Base-by-base conservation (phyloP, 2,888 invertebrate genomes). In the Euplexia lucipara region DNA sequence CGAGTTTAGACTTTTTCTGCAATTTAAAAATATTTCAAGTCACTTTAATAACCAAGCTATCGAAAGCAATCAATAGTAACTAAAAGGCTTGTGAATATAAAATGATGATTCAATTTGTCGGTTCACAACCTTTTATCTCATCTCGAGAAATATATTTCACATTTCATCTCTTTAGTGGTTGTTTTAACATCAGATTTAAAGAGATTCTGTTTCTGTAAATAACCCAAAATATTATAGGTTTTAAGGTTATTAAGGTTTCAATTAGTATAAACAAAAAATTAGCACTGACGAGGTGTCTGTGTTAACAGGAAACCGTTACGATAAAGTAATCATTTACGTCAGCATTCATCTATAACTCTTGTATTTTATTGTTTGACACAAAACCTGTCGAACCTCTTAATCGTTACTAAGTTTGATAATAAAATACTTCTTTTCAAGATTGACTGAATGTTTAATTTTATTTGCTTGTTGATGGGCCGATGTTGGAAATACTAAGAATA, bases 301-400 rank as follows among this genome's bases (percentile, higher is more conserved):
- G 49, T 54, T 74, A 70, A 77, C 79, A 78, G 79, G 67, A 77
- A 78, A 84, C 81, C 72, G 80, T 83, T 83, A 80, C 81, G 64
- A 80, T 72, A 75, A 76, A 75, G 68, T 62, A 63, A 84, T 76
- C 51, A 58, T 80, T 75, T 77, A 63, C 79, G 86, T 81, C 86
- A 80, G 64, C 49, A 30, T 45, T 52, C 32, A 61, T 56, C 74
- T 65, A 84, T 85, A 84, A 76, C 72, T 82, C 65, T 60, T 60
- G 68, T 70, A 82, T 83, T 86, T 86, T 86, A 86, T 86, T 86
- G 76, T 82, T 74, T 70, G 63, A 73, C 22, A 73, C 22, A 54
- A 70, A 83, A 81, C 79, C 77, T 62, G 79, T 77, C 59, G 32
- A 74, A 67, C 70, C 32, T 64, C 67, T 71, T 64, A 61, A 53